Evolutionary conservation across 2,797 vertebrate genomes (phyloP), one percentile per base, ranked within the genome.

Genomic region (Pteronotus mesoamericanus): DNA sequence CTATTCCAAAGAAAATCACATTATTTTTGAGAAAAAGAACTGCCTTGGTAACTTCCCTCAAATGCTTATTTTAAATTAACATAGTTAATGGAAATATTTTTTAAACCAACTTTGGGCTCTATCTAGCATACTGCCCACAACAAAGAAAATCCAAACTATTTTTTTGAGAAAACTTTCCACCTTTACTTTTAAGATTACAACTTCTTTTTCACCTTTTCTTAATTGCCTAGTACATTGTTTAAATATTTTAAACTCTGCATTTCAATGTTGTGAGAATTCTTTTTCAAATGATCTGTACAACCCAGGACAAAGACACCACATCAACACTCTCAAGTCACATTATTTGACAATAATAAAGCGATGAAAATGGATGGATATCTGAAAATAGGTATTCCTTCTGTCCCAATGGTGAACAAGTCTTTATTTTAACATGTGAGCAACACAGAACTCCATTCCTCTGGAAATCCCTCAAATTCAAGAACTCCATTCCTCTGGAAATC

Each of bases 121-220:
- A 85, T 80, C 83, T 79, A 74, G 61, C 44, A 71, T 61, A 95
- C 37, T 94, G 92, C 44, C 53, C 82, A 88, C 0, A 85, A 84
- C 85, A 66, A 86, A 72, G 24, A 9, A 82, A 92, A 91, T 89
- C 21, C 84, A 97, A 94, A 82, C n/a, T 89, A 80, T 42, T 74
- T 34, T 89, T 96, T 91, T 61, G 95, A n/a, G 59, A 83, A 97
- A 74, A 26, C 68, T 91, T n/a, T 44, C 59, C 72, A 97, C 9
- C 21, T 94, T 96, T 74, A 77, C 72, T 91, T 93, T 92, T 90
- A 55, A 51, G 72, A 88, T 86, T 77, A 86, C 12, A 86, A 42
- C 55, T 90, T 88, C 96, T 69, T n/a, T n/a, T n/a, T 93, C 72
- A 69, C 32, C 42, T 69, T 39, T 89, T 83, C 82, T 61, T 68